Percentiles rank a stretch among this genome's conserved stretches.
Evolutionary conservation across 2,113 vertebrate species (phyloP).

Genomic region (Mus spicilegus): DNA sequence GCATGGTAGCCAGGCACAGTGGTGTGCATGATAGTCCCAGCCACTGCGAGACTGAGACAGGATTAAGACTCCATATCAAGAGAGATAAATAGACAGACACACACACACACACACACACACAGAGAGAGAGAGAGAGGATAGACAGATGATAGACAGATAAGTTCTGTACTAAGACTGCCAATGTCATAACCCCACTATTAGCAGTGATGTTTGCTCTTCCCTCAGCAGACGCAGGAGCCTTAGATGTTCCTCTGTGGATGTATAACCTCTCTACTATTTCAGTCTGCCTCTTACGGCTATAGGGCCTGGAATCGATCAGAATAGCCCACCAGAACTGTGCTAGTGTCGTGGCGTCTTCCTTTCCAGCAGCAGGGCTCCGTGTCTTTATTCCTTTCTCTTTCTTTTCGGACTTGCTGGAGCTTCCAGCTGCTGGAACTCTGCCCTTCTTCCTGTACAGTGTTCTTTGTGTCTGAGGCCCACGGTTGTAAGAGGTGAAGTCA

Average conservation of each 20-base stretch:
- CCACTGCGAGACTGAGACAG: neutral
- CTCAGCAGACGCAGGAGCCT: neutral
- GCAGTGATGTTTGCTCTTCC: neutral
- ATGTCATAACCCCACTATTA: neutral
- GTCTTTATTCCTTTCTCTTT: neutral
- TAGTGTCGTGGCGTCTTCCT: neutral
- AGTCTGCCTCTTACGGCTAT: neutral
- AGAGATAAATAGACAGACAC: neutral
- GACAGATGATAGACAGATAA: too few relatives aligned
- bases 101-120: too few relatives aligned
- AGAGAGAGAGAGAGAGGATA: neutral
- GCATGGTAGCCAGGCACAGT: neutral
- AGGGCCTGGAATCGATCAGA: neutral
- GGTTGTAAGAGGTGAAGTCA: neutral
- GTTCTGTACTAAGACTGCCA: neutral
- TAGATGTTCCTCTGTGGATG: neutral
- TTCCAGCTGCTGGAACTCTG: neutral
- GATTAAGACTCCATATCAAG: neutral
- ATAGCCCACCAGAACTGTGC: too few relatives aligned
- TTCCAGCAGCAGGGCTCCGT: neutral
- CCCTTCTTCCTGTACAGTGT: neutral
- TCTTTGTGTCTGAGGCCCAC: neutral
- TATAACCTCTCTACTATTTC: neutral
- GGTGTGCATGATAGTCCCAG: too few relatives aligned
- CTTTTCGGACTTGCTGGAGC: neutral